phyloP scores from a whole-genome alignment of 92 coral and sea anemone species.

The Phenganax subtilis region DNA sequence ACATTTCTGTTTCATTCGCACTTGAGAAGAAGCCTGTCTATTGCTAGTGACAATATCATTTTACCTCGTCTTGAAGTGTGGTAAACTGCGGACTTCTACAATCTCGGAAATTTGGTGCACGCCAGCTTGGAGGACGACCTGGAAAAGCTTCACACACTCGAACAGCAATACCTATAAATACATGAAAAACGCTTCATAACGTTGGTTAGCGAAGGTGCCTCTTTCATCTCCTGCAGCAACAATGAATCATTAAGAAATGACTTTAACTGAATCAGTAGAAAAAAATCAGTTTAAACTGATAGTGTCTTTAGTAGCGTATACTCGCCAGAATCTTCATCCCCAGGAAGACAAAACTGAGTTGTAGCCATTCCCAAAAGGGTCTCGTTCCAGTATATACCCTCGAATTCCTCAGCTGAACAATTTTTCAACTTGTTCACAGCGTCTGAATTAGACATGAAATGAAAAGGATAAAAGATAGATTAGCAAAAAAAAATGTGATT shows the following conservation, averaged over 20 bases:
- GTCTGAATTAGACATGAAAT: not conserved
- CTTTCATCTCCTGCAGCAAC: no score
- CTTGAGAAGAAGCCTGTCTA: not conserved
- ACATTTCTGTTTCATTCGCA: no score
- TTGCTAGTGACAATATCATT: not conserved
- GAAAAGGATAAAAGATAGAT: not conserved
- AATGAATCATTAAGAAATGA: no score
- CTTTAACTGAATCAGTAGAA: not conserved
- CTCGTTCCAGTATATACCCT: conserved; percentile 27
- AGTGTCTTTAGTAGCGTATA: not conserved
- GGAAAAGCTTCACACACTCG: conserved; percentile 26
- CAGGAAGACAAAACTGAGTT: not conserved
- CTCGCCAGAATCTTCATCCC: conserved; percentile 12
- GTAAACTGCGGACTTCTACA: conserved; percentile 27
- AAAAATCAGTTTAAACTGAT: not conserved
- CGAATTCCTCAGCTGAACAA: conserved; percentile 25
- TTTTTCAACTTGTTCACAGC: not conserved
- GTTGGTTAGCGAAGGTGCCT: no score
- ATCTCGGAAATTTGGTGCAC: conserved; percentile 8
- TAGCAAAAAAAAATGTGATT: not conserved
- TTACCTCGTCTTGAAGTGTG: conserved; percentile 29
- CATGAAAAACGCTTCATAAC: not conserved
- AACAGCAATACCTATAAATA: conserved; percentile 15
- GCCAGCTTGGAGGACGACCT: conserved; percentile 34
- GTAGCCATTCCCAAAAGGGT: conserved; percentile 26